These are phyloP conservation scores for Australoheros scitulus DNA, from an alignment of 2,113 vertebrate genomes.

Conservation along the genomic window DNA sequence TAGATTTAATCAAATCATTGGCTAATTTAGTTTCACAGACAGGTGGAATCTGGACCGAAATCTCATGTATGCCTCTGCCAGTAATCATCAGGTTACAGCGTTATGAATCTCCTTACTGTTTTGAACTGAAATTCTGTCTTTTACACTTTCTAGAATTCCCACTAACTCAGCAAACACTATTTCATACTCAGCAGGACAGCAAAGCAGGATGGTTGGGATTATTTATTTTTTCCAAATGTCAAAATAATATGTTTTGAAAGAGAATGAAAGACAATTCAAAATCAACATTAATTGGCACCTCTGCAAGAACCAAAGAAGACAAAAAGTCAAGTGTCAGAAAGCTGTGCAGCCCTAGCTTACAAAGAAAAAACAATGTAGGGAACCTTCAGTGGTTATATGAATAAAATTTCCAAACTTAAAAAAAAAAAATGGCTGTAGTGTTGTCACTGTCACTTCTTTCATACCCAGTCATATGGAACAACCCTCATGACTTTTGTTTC, in stretches of 20 bases:
- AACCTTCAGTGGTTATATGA: no score
- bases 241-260: neutral
- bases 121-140: neutral
- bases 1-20: constrained; percentile 2
- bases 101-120: neutral
- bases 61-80: neutral
- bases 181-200: neutral
- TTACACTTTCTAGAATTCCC: neutral
- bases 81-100: neutral
- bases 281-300: neutral
- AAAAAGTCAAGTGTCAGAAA: no score
- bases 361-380: no score
- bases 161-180: neutral
- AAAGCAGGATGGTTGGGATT: neutral
- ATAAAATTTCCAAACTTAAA: neutral
- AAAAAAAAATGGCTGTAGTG: no score
- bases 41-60: constrained; percentile 31
- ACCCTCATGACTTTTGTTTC: neutral
- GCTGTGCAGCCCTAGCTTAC: no score
- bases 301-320: no score
- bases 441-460: neutral
- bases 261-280: neutral
- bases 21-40: constrained; percentile 35
- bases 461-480: neutral
- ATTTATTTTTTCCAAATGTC: neutral